phyloP scores from a whole-genome alignment of 2,797 vertebrate species.

The Myotis daubentonii region DNA sequence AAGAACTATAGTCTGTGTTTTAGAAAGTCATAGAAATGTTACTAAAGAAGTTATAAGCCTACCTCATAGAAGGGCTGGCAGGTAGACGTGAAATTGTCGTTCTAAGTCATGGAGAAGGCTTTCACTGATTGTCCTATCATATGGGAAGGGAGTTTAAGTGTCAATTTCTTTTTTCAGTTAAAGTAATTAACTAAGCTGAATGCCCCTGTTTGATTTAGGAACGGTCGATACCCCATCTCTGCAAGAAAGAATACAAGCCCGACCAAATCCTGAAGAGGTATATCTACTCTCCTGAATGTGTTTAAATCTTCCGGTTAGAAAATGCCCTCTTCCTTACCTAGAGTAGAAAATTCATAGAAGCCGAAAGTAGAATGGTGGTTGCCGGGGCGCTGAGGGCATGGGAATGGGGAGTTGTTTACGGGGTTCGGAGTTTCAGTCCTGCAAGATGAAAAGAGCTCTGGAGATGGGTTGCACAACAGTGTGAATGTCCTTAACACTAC shows the following conservation, averaged over 20 bases:
- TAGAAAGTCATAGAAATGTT: not conserved
- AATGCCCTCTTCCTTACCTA: not conserved
- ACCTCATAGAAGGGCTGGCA: not conserved
- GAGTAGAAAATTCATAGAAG: not conserved
- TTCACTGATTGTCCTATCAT: not conserved
- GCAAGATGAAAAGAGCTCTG: not conserved
- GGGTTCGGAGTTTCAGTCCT: not conserved
- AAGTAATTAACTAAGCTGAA: conserved; percentile 53
- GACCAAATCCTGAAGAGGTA: conserved; percentile 94
- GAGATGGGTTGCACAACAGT: not conserved
- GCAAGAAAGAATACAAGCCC: conserved; percentile 92
- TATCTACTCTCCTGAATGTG: not conserved
- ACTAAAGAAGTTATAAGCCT: not conserved
- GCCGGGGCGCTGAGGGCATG: too few species aligned
- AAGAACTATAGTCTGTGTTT: not conserved
- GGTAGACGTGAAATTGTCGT: not conserved
- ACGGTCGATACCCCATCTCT: conserved; percentile 97
- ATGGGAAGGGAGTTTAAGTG: not conserved
- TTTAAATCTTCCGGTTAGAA: not conserved
- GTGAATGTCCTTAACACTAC: not conserved
- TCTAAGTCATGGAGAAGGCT: not conserved
- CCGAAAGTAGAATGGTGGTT: not conserved
- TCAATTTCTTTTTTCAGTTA: not conserved
- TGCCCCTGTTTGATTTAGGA: conserved; percentile 84
- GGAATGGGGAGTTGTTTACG: not conserved